Evolutionary conservation across 1,140 invertebrate genomes (phyloP), one percentile per base, ranked within the genome.

Genomic region (Habropoda laboriosa): DNA sequence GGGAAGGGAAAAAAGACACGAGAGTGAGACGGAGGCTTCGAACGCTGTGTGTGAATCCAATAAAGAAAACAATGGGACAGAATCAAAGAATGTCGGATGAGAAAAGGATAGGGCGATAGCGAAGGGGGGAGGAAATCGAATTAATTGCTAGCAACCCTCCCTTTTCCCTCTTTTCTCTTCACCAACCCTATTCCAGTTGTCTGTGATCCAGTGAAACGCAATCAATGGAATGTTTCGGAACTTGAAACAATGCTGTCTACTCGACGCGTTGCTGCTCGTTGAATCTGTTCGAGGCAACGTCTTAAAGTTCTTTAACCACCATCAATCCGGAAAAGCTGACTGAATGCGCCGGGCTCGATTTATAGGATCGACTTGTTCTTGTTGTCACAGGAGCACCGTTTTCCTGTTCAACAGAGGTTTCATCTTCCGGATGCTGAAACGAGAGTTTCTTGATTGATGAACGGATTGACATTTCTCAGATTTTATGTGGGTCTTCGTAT

Each of bases 221-320:
- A 45, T 60, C 51, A 30, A 45, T 53, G 42, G 30, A 68, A 72
- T 73, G 76, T 73, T 79, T 61, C 32, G 21, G 38, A 67, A 45
- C 27, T 42, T 55, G 32, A n/a, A 76, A 58, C 64, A 78, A 81
- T 78, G 47, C 21, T 30, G 32, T 67, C 16, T 64, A 35, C 64
- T 68, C 57, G 45, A n/a, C 32, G 35, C 18, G 18, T 45, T 51
- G 21, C 18, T 27, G n/a, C 16, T 32, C 21, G 5, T 38, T 21
- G 21, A 55, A 55, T 53, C n/a, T 55, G 35, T 68, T 24, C 16
- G 24, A 42, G n/a, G 24, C 10, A 40, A 64, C 38, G 38, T 42
- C 38, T 64, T 64, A 61, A 61, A 61, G 21, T 61, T 40, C 60
- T 42, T 64, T 64, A 64, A 64, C 38, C n/a, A 42, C 16, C 24